Conservation (phyloP, 2,888 invertebrate genomes). For the Anaspis maculata region DNA sequence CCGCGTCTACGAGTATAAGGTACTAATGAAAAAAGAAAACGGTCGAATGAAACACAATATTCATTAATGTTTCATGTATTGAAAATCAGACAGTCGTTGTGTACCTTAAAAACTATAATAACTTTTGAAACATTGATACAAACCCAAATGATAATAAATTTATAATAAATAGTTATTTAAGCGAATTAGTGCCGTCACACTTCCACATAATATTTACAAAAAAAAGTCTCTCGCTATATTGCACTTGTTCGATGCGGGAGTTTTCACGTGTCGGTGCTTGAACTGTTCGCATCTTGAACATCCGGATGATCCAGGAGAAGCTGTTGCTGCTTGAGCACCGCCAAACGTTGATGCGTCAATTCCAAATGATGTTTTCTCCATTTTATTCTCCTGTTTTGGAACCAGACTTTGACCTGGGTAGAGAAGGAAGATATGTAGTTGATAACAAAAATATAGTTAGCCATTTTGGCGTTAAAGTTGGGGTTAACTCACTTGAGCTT, state of each 20-base stretch:
- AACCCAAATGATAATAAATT: no score
- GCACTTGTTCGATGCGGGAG: no score
- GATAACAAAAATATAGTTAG: conserved; percentile 7
- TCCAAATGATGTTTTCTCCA: conserved; percentile 94
- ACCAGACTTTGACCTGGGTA: conserved; percentile 79
- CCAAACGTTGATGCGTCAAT: conserved; percentile 79
- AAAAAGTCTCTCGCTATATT: no score
- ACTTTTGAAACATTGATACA: conserved; percentile 6
- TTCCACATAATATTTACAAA: no score
- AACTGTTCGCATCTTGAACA: conserved; percentile 44
- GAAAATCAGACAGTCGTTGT: conserved; percentile 8
- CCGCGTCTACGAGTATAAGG: no score
- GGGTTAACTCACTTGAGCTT: conserved; percentile 63
- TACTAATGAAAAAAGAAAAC: no score
- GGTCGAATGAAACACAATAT: not conserved
- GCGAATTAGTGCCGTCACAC: no score
- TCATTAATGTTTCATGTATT: no score
- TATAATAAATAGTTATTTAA: no score
- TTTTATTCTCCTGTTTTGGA: conserved; percentile 89
- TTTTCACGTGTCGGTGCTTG: conserved; percentile 37
- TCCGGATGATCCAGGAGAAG: conserved; percentile 45
- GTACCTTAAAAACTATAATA: conserved; percentile 14
- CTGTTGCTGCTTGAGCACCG: conserved; percentile 47
- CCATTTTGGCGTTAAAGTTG: not conserved
- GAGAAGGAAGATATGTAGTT: no score